phyloP scores from a whole-genome alignment of 1,140 invertebrate genomes.

The Zaprionus kolodkinae region DNA sequence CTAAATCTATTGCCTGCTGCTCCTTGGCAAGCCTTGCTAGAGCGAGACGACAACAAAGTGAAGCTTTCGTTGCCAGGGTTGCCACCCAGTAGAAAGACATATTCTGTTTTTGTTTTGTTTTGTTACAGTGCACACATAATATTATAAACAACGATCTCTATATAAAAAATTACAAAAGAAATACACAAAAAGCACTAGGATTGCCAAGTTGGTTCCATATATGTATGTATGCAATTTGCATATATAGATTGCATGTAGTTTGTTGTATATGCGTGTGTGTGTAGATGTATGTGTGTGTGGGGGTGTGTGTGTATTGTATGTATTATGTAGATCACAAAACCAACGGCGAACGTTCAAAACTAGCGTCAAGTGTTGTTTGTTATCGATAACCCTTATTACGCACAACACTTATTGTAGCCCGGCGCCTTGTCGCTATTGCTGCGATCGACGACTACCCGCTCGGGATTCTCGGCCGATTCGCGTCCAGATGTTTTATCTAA shows the following conservation, averaged over 20 bases:
- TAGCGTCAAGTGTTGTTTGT: conserved; percentile 36
- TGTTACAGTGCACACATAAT: conserved; percentile 13
- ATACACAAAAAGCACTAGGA: conserved; percentile 45
- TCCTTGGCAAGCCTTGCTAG: conserved; percentile 31
- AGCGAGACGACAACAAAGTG: conserved; percentile 32
- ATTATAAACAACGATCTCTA: conserved; percentile 34
- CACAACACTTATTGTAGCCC: conserved; percentile 83
- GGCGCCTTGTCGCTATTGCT: conserved; percentile 85
- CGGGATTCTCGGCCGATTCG: conserved; percentile 88
- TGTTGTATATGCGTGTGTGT: conserved; percentile 21
- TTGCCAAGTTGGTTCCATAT: conserved; percentile 43
- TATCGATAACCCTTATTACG: conserved; percentile 61
- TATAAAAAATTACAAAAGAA: conserved; percentile 41
- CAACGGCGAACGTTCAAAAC: conserved; percentile 48
- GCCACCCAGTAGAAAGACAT: conserved; percentile 37
- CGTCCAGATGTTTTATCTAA: conserved; percentile 92
- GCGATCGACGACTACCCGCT: conserved; percentile 88
- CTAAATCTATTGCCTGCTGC: conserved; percentile 52
- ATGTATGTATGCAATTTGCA: conserved; percentile 20
- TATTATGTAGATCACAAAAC: conserved; percentile 53
- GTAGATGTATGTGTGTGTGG: conserved; percentile 23
- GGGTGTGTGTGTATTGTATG: conserved; percentile 17
- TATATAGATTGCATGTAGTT: conserved; percentile 12
- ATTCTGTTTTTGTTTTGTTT: conserved; percentile 19
- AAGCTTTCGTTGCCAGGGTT: conserved; percentile 6